Percentiles rank a stretch among this genome's conserved stretches.
Evolutionary conservation across 2,888 invertebrate genomes (phyloP).

Genomic region (Spodoptera littoralis): DNA sequence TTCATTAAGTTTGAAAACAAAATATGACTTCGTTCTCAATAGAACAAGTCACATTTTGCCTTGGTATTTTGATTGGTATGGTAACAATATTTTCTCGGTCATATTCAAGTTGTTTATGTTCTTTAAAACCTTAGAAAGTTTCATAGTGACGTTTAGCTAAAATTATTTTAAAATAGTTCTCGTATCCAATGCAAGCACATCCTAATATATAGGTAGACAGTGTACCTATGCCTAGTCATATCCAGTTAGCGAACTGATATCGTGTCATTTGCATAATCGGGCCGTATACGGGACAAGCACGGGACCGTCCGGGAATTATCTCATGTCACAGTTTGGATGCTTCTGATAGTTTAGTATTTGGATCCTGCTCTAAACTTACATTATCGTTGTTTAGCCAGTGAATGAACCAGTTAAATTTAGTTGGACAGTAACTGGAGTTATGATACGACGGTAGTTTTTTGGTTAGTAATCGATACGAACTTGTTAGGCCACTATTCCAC

Average conservation of each 20-base stretch:
- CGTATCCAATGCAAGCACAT: not conserved
- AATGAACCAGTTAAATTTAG: constrained; percentile 5
- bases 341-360: constrained; percentile 46
- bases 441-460: too few relatives aligned
- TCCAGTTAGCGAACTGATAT: constrained; percentile 60
- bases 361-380: constrained; percentile 12
- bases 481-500: too few relatives aligned
- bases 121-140: too few relatives aligned
- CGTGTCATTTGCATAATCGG: constrained; percentile 65
- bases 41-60: too few relatives aligned
- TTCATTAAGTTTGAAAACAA: not conserved
- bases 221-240: constrained; percentile 21
- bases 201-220: constrained; percentile 2
- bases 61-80: too few relatives aligned
- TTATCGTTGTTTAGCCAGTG: constrained; percentile 33
- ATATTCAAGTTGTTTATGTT: too few relatives aligned
- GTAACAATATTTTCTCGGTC: too few relatives aligned
- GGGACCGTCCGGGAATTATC: constrained; percentile 53
- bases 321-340: constrained; percentile 50
- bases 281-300: constrained; percentile 40
- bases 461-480: too few relatives aligned
- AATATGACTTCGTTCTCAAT: too few relatives aligned
- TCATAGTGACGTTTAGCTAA: not conserved
- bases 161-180: not conserved
- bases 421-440: too few relatives aligned